phyloP scores from a whole-genome alignment of 2,113 vertebrate genomes.

The Phalacrocorax brasilianus region DNA sequence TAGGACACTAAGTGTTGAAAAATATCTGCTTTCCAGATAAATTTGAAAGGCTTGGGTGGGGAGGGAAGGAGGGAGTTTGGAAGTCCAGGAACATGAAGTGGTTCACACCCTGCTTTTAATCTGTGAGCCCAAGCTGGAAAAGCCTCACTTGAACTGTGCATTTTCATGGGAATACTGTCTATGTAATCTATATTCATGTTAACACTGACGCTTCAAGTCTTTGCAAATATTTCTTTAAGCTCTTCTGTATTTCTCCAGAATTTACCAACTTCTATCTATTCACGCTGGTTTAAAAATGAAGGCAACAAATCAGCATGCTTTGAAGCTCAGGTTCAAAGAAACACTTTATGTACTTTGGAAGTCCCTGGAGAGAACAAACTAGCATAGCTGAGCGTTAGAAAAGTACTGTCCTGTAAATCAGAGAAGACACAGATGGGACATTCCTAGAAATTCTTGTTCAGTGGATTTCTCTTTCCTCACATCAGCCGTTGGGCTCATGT shows the following conservation, averaged over 20 bases:
- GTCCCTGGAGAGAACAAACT: not conserved
- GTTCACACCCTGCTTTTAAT: not conserved
- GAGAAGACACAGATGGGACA: not conserved
- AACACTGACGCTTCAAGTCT: not conserved
- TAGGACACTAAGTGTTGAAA: not conserved
- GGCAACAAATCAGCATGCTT: not conserved
- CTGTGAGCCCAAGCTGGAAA: not conserved
- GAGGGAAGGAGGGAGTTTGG: not conserved
- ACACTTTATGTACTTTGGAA: not conserved
- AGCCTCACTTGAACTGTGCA: not conserved
- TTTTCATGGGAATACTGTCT: not conserved
- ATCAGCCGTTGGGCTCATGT: not conserved
- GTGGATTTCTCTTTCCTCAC: not conserved
- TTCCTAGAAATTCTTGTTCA: not conserved
- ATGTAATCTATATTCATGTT: not conserved
- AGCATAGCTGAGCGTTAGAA: not conserved
- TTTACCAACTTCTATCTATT: not conserved
- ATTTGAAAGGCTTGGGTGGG: not conserved
- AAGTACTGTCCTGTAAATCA: not conserved
- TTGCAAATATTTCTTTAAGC: not conserved
- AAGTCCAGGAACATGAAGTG: not conserved
- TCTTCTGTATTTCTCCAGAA: not conserved
- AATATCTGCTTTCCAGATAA: not conserved
- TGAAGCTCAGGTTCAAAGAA: not conserved
- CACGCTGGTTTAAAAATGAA: not conserved